These are phyloP conservation scores for Fregetta grallaria DNA, from an alignment of 2,113 vertebrate species.

Conservation along the genomic window DNA sequence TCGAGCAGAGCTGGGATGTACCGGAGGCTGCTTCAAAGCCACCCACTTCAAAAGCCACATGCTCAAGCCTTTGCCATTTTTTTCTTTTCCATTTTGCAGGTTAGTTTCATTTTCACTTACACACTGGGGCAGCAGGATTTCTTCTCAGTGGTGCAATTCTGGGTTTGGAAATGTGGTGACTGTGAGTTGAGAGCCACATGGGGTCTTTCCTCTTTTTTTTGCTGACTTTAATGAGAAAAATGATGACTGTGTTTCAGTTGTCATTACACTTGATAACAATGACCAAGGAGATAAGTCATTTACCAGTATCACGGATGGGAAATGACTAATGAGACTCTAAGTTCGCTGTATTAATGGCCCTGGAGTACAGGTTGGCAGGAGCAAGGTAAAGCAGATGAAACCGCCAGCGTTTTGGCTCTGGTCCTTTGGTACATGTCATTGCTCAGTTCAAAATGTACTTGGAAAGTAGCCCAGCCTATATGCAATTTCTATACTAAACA, in stretches of 20 bases:
- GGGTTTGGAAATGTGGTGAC: background rate
- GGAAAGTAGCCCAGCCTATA: slow-evolving; percentile 29
- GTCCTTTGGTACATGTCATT: slow-evolving; percentile 32
- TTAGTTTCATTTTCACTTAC: background rate
- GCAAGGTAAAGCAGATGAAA: slow-evolving; percentile 34
- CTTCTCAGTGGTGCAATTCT: background rate
- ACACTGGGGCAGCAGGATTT: rapidly evolving
- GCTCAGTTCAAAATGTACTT: slow-evolving; percentile 54
- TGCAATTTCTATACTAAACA: slow-evolving; percentile 8
- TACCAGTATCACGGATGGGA: background rate
- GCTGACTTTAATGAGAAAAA: background rate
- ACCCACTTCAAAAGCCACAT: background rate
- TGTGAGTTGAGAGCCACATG: background rate
- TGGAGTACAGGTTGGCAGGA: slow-evolving; percentile 25
- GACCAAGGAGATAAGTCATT: background rate
- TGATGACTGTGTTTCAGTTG: background rate
- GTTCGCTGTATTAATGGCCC: background rate
- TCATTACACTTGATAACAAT: background rate
- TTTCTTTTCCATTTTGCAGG: background rate
- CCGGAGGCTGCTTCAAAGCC: background rate
- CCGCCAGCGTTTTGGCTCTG: slow-evolving; percentile 11
- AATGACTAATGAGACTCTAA: slow-evolving; percentile 29
- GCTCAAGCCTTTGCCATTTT: background rate
- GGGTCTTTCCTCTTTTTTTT: background rate
- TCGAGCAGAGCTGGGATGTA: background rate